Base-by-base conservation (phyloP, 1,140 invertebrate genomes). In the Steinernema khuongi region DNA sequence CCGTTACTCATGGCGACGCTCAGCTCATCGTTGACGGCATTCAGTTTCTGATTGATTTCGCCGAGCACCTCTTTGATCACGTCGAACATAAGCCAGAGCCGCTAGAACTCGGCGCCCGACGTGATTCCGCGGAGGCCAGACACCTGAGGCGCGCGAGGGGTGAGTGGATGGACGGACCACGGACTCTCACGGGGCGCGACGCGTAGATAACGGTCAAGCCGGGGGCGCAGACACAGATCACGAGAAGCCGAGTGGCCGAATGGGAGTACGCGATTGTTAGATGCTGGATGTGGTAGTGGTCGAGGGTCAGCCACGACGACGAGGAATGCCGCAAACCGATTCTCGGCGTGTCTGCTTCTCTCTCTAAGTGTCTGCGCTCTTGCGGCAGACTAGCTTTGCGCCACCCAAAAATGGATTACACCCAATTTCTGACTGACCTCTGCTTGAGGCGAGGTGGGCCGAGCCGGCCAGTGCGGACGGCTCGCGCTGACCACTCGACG, bases 21-120 rank as follows among this genome's bases (percentile, higher is more conserved):
- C 41, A 77, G 68, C 60, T 76, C 78, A 70, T 76, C 78, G 72
- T 79, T 79, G 31, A 79, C 76, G 18, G 71, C 77, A 28, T 70
- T 70, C 77, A 79, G 68, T 70, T 79, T 79, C 50, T 30, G 74
- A 69, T 79, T 79, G 76, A 79, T 79, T 70, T 79, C 78, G 11
- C 74, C 72, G 33, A 79, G 74, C 33, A 79, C 78, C 68, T 79
- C 77, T 74, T 79, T 74, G 67, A 74, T 74, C 43, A 60, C 60
- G 68, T 66, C 72, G 60, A 74, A 74, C 72, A 74, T 74, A 72
- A 32, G 70, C 72, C 50, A 26, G 50, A 60, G 11, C 50, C 22
- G 11, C 26, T 26, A 26, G 22, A 60, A 60, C 50, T 60, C 50
- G 11, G 50, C 50, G 50, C 50, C 19, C 50, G 50, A 60, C 50